A percentile compares a stretch with the other conserved stretches of the same genome.
These are phyloP conservation scores for Aurelia aurita DNA, from an alignment of 30 jellyfish, hydroid and myxozoan species.

Conservation along the genomic window DNA sequence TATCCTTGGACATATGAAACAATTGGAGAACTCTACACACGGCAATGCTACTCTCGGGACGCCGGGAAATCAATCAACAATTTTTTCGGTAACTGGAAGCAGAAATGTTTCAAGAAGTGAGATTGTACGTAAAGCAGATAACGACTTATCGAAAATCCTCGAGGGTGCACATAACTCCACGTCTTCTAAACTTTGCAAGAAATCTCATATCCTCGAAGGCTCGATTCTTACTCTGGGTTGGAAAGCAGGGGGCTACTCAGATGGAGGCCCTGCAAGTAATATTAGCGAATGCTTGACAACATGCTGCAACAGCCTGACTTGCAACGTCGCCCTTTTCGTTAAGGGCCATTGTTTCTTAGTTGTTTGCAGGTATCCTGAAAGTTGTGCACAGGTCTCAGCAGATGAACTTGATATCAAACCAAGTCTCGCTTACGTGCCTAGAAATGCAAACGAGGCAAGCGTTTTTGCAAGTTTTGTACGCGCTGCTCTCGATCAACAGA, in stretches of 20 bases:
- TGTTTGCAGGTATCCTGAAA: slow-evolving; percentile 51
- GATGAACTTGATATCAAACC: slow-evolving; percentile 47
- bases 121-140: slow-evolving; percentile 7
- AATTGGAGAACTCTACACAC: background rate
- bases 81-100: background rate
- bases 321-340: slow-evolving; percentile 80
- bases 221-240: slow-evolving; percentile 58
- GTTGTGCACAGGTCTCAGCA: slow-evolving; percentile 67
- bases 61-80: too few species aligned
- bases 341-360: slow-evolving; percentile 69
- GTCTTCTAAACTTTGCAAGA: slow-evolving; percentile 43
- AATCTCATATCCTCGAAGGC: slow-evolving; percentile 38
- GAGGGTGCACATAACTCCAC: background rate
- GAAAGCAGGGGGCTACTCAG: slow-evolving; percentile 67
- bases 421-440: slow-evolving; percentile 69
- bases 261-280: slow-evolving; percentile 55
- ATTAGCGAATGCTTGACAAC: slow-evolving; percentile 34
- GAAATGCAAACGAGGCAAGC: slow-evolving; percentile 40
- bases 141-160: slow-evolving; percentile 13
- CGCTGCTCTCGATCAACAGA: slow-evolving; percentile 35
- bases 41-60: background rate
- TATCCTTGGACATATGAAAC: background rate
- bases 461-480: slow-evolving; percentile 62
- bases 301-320: slow-evolving; percentile 57
- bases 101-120: background rate